These are phyloP conservation scores for Halisarca cf. caerulea DNA, from an alignment of 37 sponge, comb jelly and placozoan species.

Conservation along the genomic window DNA sequence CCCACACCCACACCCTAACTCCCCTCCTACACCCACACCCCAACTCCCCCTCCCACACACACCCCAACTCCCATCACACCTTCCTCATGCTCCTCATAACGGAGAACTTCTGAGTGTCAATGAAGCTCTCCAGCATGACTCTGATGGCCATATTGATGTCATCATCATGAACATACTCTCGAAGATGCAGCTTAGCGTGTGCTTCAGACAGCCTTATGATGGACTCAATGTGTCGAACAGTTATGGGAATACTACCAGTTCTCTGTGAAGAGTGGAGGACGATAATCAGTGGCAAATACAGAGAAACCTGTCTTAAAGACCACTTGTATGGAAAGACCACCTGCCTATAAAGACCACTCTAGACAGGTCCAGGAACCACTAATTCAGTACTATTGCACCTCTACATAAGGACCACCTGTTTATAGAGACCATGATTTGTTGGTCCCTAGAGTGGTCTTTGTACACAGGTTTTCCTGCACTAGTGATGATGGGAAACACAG, in stretches of 20 bases:
- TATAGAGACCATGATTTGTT: neutral
- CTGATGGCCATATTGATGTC: conserved; percentile 99
- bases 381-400: neutral
- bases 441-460: neutral
- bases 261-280: conserved; percentile 47
- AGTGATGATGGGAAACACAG: too few species aligned
- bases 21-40: neutral
- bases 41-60: neutral
- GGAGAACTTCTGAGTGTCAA: conserved; percentile 98
- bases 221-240: conserved; percentile 97
- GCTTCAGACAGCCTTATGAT: conserved; percentile 96
- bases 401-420: neutral
- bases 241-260: conserved; percentile 98
- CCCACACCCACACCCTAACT: neutral
- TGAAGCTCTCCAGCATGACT: conserved; percentile 98
- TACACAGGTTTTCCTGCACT: too few species aligned
- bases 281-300: neutral
- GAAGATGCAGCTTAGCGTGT: conserved; percentile 93
- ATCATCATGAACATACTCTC: conserved; percentile 94
- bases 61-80: conserved; percentile 36
- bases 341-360: neutral
- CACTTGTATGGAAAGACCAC: neutral
- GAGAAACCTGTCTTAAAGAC: neutral
- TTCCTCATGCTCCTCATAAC: conserved; percentile 99
- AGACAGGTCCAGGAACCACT: neutral